Percentiles rank a stretch among this genome's conserved stretches.
Evolutionary conservation across 2,888 invertebrate species (phyloP).

Genomic region (Lasioglossum leucozonium): DNA sequence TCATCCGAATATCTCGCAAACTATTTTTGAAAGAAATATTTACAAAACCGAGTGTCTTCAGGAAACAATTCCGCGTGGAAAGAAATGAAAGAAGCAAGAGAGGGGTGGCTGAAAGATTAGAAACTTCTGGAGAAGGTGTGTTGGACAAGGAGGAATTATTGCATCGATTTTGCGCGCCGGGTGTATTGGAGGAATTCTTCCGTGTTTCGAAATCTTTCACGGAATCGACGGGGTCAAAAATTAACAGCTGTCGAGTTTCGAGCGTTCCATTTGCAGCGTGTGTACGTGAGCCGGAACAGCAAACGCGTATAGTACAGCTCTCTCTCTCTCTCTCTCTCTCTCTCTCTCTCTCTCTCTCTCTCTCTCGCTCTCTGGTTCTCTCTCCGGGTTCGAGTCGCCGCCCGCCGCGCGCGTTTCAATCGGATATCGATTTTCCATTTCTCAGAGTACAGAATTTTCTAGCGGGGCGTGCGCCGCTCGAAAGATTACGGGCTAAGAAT

Average conservation of each 20-base stretch:
- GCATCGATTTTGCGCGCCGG: neutral
- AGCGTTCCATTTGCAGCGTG: constrained; percentile 20
- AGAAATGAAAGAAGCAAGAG: neutral
- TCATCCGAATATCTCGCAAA: too few relatives aligned
- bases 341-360: too few relatives aligned
- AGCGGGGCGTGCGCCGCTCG: constrained; percentile 17
- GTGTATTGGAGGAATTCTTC: neutral
- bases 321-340: neutral
- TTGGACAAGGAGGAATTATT: neutral
- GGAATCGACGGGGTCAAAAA: constrained; percentile 8
- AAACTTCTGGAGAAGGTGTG: neutral
- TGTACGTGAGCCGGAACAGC: constrained; percentile 7
- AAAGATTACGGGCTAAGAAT: constrained; percentile 29
- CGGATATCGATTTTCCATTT: constrained; percentile 39
- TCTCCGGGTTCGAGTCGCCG: neutral
- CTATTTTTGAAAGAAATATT: neutral
- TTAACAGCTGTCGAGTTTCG: constrained; percentile 21
- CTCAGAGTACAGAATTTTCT: constrained; percentile 31
- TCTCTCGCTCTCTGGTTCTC: neutral
- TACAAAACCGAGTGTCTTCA: neutral
- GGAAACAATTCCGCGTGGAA: neutral
- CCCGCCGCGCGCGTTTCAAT: constrained; percentile 23
- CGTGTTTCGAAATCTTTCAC: constrained; percentile 5
- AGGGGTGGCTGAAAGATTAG: neutral
- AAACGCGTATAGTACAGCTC: neutral